Conservation (phyloP, 2,888 invertebrate species). For the Lasioglossum vierecki region DNA sequence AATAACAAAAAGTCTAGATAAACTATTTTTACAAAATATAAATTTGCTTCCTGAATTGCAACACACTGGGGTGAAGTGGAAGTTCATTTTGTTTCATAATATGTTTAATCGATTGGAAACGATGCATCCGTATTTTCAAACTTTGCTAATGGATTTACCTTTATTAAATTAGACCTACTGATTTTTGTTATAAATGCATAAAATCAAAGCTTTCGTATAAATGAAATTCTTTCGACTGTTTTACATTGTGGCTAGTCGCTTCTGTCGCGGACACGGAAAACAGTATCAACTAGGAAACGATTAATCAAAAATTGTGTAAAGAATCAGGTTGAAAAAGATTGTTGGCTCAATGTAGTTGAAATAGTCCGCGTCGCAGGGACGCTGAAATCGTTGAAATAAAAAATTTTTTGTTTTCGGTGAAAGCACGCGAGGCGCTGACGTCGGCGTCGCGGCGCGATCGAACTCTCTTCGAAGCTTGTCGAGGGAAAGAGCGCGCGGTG, state of each 20-base stretch:
- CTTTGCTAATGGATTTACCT: no score
- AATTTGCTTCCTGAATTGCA: no score
- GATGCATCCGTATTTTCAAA: no score
- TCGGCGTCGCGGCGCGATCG: conserved; percentile 56
- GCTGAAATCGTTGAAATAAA: not conserved
- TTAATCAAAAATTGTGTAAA: not conserved
- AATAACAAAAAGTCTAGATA: no score
- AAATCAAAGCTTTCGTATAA: no score
- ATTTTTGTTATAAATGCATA: no score
- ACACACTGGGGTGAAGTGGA: no score
- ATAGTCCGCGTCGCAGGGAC: not conserved
- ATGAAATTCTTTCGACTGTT: not conserved
- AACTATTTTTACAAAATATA: no score
- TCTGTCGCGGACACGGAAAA: not conserved
- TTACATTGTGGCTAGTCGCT: not conserved
- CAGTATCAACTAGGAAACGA: not conserved
- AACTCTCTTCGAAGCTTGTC: conserved; percentile 37
- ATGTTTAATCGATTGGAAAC: no score
- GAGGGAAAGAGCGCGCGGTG: not conserved
- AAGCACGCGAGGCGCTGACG: conserved; percentile 43
- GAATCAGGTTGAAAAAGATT: not conserved
- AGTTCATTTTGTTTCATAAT: no score
- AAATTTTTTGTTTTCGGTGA: conserved; percentile 20
- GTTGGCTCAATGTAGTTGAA: not conserved
- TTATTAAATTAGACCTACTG: no score